These are phyloP conservation scores for Acipenser oxyrinchus DNA, from an alignment of 2,797 vertebrate species.

Conservation along the genomic window DNA sequence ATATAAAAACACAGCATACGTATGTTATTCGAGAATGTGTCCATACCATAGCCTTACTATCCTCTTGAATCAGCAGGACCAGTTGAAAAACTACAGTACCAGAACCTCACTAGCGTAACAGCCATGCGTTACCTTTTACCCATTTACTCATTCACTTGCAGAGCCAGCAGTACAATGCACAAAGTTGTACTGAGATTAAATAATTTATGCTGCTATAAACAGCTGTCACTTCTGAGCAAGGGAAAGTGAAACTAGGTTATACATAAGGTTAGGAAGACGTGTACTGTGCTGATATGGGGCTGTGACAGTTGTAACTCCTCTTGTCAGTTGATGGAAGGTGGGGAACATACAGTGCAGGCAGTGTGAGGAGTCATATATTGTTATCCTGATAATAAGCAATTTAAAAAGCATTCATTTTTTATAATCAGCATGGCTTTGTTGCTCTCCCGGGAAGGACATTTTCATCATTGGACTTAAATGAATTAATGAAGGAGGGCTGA, in stretches of 20 bases:
- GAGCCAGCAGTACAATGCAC: too few species aligned
- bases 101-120: too few species aligned
- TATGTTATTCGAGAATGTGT: too few species aligned
- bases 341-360: background rate
- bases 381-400: background rate
- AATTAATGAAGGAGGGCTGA: background rate
- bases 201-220: background rate
- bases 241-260: background rate
- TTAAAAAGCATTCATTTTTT: background rate
- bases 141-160: too few species aligned
- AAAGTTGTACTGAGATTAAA: too few species aligned
- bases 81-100: too few species aligned
- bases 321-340: background rate
- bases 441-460: background rate
- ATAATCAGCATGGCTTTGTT: background rate
- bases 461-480: background rate
- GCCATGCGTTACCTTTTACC: too few species aligned
- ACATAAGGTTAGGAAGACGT: background rate
- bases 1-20: too few species aligned
- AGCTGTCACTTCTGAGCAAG: background rate
- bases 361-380: background rate
- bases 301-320: background rate
- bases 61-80: too few species aligned
- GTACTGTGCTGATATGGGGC: conserved; percentile 1
- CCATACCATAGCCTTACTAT: too few species aligned